Base-by-base conservation (phyloP, 2,888 invertebrate genomes). In the Rhingia rostrata region DNA sequence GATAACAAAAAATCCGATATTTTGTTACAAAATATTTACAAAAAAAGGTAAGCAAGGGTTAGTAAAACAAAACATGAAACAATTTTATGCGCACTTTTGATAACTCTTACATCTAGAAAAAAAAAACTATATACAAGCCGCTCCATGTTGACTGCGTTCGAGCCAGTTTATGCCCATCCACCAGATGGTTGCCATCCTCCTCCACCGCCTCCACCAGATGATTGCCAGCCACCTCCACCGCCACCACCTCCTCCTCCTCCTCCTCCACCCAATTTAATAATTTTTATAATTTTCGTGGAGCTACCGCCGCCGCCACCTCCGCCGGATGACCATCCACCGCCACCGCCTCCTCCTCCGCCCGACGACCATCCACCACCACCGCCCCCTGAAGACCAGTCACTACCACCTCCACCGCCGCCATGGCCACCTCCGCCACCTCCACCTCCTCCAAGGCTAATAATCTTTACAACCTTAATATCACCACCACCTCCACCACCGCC, bases 161-260 rank as follows among this genome's bases (percentile, higher is more conserved):
- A 33, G 6, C 7, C 7, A 3, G 5, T 9, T 87, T 87, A 90
- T 70, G 89, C 90, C 90, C 89, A 90, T 54, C 86, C 87, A 6
- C 87, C 87, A 6, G 87, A 83, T 63, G 87, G 86, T 56, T 87
- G 85, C 87, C 87, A 87, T 5, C 87, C 81, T n/a, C 67, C 64
- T 10, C 58, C 60, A 0, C 64, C 39, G 30, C 86, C 61, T n/a
- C 87, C 79, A 4, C 88, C 86, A 6, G 86, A 83, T 3, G 87
- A 67, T 9, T 79, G 47, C 47, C 86, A 63, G 2, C 88, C 88
- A 4, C 82, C 72, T 4, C 80, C 80, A 1, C 81, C 69, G 4
- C 88, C 88, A 3, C 80, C 64, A 0, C 84, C 80, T 0, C 82
- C 61, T 7, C 77, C 63, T 10, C 74, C 74, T 0, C 82, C 82